Percentiles rank a stretch among this genome's conserved stretches.
These are phyloP conservation scores for Callyntrura guangdongensis DNA, from an alignment of 2,888 invertebrate species.

Conservation along the genomic window DNA sequence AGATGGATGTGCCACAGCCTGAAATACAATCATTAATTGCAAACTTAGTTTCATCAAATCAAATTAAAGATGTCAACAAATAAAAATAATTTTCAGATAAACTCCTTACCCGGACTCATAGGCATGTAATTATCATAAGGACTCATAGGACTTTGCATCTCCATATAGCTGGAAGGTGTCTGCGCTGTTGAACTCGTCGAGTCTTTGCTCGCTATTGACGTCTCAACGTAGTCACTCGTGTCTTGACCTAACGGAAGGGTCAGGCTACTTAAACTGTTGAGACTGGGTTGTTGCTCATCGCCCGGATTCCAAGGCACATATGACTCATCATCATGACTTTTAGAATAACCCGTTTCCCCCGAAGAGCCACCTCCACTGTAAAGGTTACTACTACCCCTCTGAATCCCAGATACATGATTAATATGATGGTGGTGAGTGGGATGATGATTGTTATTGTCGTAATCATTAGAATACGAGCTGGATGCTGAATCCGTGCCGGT, in stretches of 20 bases:
- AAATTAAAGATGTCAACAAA: too few relatives aligned
- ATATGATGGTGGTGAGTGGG: conserved; percentile 19
- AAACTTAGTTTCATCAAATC: neutral
- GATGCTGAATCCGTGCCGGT: conserved; percentile 84
- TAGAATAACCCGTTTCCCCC: conserved; percentile 77
- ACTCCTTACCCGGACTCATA: conserved; percentile 87
- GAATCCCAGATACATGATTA: neutral
- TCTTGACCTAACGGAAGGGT: conserved; percentile 80
- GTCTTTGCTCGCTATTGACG: conserved; percentile 78
- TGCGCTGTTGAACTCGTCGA: conserved; percentile 76
- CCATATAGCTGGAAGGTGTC: conserved; percentile 86
- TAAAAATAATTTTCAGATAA: neutral
- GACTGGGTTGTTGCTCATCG: conserved; percentile 73
- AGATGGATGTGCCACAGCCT: conserved; percentile 53
- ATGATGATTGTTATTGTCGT: conserved; percentile 83
- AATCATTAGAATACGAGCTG: conserved; percentile 82
- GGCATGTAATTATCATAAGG: conserved; percentile 87
- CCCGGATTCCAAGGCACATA: conserved; percentile 83
- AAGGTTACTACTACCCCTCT: conserved; percentile 44
- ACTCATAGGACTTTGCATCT: conserved; percentile 88
- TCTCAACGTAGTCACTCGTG: conserved; percentile 83
- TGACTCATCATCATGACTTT: conserved; percentile 82
- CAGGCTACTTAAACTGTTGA: conserved; percentile 74
- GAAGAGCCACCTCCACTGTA: conserved; percentile 61
- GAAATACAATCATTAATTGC: neutral